Conservation (phyloP, 2,797 vertebrate genomes). For the Pogonophryne albipinna region DNA sequence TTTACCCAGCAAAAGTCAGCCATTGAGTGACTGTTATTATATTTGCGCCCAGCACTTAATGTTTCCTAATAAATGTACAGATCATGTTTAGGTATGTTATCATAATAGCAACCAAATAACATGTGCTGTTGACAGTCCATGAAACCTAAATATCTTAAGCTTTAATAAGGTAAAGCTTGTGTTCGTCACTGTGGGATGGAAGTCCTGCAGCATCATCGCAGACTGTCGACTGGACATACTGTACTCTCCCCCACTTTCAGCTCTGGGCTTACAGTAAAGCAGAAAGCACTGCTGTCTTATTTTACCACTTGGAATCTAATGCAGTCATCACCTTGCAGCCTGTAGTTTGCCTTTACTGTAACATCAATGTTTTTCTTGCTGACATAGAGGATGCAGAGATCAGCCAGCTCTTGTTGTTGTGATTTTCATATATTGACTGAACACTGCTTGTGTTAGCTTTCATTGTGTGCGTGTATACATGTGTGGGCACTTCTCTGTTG, state of each 20-base stretch:
- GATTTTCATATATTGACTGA: conserved; percentile 17
- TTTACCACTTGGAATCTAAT: conserved; percentile 8
- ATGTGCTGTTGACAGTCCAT: conserved; percentile 14
- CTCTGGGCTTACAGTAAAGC: conserved; percentile 27
- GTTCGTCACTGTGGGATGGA: conserved; percentile 14
- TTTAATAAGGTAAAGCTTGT: conserved; percentile 15
- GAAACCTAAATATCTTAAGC: background rate
- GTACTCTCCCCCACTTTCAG: conserved; percentile 34
- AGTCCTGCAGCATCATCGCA: conserved; percentile 9
- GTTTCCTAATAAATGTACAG: background rate
- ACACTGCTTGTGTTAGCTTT: conserved; percentile 6
- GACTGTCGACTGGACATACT: conserved; percentile 45
- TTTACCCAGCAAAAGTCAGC: conserved; percentile 38
- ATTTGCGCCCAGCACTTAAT: background rate
- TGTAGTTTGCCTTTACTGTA: conserved; percentile 22
- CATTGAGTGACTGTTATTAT: conserved; percentile 20
- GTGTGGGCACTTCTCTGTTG: background rate
- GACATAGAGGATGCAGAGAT: conserved; percentile 11
- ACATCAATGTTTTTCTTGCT: conserved; percentile 18
- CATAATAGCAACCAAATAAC: background rate
- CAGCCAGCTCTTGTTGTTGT: conserved; percentile 16
- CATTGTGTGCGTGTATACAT: conserved; percentile 5
- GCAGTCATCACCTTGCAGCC: conserved; percentile 9
- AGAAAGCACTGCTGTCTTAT: conserved; percentile 21
- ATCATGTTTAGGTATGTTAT: background rate